Evolutionary conservation across 2,888 invertebrate genomes (phyloP).

Genomic region (Trissolcus japonicus): DNA sequence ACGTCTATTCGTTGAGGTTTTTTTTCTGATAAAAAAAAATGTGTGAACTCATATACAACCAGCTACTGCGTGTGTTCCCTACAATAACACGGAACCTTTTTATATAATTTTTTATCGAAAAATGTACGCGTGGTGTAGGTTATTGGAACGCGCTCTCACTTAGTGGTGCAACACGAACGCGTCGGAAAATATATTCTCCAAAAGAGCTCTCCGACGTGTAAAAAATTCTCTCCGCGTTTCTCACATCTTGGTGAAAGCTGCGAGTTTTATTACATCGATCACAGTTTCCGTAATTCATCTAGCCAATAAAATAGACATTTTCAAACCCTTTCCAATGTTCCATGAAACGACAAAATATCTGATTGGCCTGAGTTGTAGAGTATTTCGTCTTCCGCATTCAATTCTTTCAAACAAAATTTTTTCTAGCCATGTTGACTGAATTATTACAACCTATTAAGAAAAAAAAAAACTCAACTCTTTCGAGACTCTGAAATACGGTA

Average conservation of each 20-base stretch:
- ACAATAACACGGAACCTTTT: constrained; percentile 14
- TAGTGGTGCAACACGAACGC: constrained; percentile 3
- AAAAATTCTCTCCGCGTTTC: constrained; percentile 33
- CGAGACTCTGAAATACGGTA: constrained; percentile 58
- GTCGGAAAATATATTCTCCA: constrained; percentile 6
- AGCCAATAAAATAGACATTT: constrained; percentile 37
- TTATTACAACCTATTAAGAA: constrained; percentile 60
- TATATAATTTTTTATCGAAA: constrained; percentile 29
- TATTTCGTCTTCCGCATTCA: constrained; percentile 34
- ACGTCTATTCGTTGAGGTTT: constrained; percentile 29
- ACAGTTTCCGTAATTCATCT: constrained; percentile 32
- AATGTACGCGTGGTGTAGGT: constrained; percentile 12
- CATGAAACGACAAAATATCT: constrained; percentile 16
- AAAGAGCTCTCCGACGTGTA: constrained; percentile 18
- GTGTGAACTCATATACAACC: not conserved
- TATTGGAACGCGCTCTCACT: constrained; percentile 21
- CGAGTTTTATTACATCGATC: constrained; percentile 32
- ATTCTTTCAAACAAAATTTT: constrained; percentile 25
- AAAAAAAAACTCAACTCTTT: constrained; percentile 58
- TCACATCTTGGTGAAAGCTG: constrained; percentile 39
- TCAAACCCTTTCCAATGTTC: constrained; percentile 35
- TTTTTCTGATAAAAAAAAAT: constrained; percentile 19
- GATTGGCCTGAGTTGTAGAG: constrained; percentile 8
- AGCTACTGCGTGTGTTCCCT: constrained; percentile 22
- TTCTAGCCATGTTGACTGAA: constrained; percentile 21